A percentile compares a stretch with the other conserved stretches of the same genome.
Evolutionary conservation across 2,888 invertebrate genomes (phyloP).

Genomic region (Sesia apiformis): DNA sequence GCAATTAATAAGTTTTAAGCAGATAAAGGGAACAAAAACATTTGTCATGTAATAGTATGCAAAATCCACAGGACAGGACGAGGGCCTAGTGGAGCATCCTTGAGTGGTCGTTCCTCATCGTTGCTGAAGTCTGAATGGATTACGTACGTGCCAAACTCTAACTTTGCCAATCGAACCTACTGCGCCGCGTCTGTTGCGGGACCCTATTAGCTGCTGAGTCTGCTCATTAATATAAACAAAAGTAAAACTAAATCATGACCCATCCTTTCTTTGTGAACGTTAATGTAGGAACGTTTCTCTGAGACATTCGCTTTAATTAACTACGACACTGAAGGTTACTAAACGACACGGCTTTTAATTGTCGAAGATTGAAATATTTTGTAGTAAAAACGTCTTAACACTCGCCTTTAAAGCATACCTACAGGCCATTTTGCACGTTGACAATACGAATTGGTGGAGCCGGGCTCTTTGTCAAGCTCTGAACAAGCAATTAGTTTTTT

Average conservation of each 20-base stretch:
- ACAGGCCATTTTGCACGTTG: conserved; percentile 32
- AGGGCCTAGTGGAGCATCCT: conserved; percentile 15
- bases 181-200: conserved; percentile 31
- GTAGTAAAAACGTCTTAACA: conserved; percentile 16
- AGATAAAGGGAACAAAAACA: too few relatives aligned
- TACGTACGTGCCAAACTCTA: conserved; percentile 62
- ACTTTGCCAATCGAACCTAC: conserved; percentile 52
- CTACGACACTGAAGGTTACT: not conserved
- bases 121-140: conserved; percentile 32
- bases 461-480: conserved; percentile 31
- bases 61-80: conserved; percentile 19
- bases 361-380: conserved; percentile 12
- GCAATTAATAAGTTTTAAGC: too few relatives aligned
- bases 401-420: conserved; percentile 18
- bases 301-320: not conserved
- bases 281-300: not conserved
- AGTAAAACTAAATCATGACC: conserved; percentile 1
- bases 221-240: not conserved
- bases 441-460: conserved; percentile 31
- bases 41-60: conserved; percentile 24
- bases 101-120: conserved; percentile 37
- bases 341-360: not conserved
- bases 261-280: not conserved
- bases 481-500: conserved; percentile 41
- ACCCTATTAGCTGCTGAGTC: conserved; percentile 26